Evolutionary conservation across 2,797 vertebrate species (phyloP).

Genomic region (Peromyscus attwateri): DNA sequence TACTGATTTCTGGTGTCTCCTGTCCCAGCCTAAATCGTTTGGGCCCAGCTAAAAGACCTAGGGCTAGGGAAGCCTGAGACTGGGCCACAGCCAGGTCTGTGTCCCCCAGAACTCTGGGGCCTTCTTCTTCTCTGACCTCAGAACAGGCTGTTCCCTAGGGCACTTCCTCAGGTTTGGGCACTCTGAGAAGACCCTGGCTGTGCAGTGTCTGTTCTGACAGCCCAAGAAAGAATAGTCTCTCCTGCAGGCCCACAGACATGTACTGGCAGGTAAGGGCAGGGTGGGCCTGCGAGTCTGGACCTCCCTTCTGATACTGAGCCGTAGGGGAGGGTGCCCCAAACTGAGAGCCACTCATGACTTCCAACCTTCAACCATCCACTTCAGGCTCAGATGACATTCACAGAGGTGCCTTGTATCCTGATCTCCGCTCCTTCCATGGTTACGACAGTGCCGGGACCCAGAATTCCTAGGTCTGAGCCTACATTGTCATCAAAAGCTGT

Average conservation of each 20-base stretch:
- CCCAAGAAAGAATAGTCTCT: constrained; percentile 58
- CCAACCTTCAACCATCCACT: not conserved
- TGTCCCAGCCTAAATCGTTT: not conserved
- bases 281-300: constrained; percentile 20
- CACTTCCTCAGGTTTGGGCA: not conserved
- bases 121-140: not conserved
- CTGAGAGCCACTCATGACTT: not conserved
- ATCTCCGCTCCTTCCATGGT: not conserved
- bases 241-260: not conserved
- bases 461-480: not conserved
- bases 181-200: not conserved
- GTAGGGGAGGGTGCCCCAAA: not conserved
- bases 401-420: not conserved
- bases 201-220: constrained; percentile 46
- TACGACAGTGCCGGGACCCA: not conserved
- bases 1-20: not conserved
- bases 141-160: not conserved
- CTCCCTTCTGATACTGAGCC: constrained; percentile 44
- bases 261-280: not conserved
- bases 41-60: not conserved
- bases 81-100: not conserved
- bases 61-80: not conserved
- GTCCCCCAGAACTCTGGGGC: not conserved
- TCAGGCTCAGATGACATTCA: not conserved
- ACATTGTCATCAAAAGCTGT: not conserved